These are phyloP conservation scores for Melozone crissalis DNA, from an alignment of 2,113 vertebrate genomes.

Conservation along the genomic window DNA sequence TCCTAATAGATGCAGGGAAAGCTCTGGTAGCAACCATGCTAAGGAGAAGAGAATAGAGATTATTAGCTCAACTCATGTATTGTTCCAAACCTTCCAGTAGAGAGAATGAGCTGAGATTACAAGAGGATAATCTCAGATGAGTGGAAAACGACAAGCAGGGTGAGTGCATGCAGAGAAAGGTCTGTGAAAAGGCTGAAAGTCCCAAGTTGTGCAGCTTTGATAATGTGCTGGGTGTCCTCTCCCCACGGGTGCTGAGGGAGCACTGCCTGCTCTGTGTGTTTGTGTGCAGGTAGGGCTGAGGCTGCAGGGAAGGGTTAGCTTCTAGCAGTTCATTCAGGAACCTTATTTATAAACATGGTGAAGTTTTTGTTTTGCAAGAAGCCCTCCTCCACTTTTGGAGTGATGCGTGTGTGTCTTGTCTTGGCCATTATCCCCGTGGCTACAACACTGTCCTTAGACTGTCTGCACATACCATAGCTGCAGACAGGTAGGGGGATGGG, in stretches of 20 bases:
- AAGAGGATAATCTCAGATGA: neutral
- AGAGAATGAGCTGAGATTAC: neutral
- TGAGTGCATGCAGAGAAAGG: neutral
- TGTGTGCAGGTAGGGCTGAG: neutral
- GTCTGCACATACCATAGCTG: neutral
- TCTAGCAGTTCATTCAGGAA: neutral
- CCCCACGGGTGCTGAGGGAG: fast-evolving
- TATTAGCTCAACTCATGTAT: neutral
- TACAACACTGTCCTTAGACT: neutral
- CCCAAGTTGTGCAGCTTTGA: fast-evolving
- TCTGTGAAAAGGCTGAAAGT: neutral
- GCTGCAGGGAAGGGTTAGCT: neutral
- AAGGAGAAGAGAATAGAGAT: neutral
- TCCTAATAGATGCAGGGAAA: neutral
- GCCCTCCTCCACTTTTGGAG: neutral
- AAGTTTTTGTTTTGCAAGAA: neutral
- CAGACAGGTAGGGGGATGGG: neutral
- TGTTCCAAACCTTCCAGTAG: neutral
- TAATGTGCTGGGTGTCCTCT: fast-evolving
- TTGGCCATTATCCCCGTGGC: fast-evolving
- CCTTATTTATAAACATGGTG: neutral
- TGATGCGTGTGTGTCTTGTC: neutral
- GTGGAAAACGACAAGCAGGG: neutral
- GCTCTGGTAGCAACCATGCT: neutral
- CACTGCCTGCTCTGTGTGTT: fast-evolving